These are phyloP conservation scores for Thecophora atra DNA, from an alignment of 2,888 invertebrate species.

Conservation along the genomic window DNA sequence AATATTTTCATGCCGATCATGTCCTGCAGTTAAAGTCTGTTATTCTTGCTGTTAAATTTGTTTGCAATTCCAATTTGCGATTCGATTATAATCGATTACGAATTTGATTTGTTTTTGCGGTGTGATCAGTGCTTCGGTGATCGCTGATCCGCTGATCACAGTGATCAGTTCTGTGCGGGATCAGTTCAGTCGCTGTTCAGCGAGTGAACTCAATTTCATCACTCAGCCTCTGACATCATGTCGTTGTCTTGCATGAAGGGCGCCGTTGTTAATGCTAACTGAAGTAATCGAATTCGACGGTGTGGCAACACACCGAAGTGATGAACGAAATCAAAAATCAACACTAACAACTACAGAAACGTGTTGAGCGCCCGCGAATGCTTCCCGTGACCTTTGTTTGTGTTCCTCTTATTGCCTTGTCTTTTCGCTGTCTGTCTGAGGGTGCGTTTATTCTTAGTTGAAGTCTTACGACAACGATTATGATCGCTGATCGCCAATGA, in stretches of 20 bases:
- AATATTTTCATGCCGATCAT: slow-evolving; percentile 20
- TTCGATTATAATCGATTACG: slow-evolving; percentile 24
- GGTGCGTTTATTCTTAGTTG: slow-evolving; percentile 6
- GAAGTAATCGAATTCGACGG: too few relatives aligned
- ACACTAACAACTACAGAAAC: slow-evolving; percentile 38
- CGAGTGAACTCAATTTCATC: neutral
- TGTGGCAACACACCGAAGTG: too few relatives aligned
- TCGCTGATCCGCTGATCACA: neutral
- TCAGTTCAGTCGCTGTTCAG: neutral
- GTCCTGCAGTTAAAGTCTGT: neutral
- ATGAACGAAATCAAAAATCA: neutral
- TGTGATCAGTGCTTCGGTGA: slow-evolving; percentile 1
- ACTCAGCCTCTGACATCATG: neutral
- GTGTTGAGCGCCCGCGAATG: slow-evolving; percentile 44
- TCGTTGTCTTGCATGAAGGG: neutral
- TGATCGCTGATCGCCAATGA: neutral
- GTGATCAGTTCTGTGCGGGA: slow-evolving; percentile 7
- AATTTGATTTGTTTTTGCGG: slow-evolving; percentile 44
- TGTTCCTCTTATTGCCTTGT: neutral
- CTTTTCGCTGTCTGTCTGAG: slow-evolving; percentile 10
- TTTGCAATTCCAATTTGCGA: slow-evolving; percentile 40
- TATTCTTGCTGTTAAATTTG: slow-evolving; percentile 20
- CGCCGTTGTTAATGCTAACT: too few relatives aligned
- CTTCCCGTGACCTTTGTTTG: slow-evolving; percentile 25
- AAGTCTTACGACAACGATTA: neutral